Conservation (phyloP, 2,797 vertebrate species). For the Crocodylus rhombifer region DNA sequence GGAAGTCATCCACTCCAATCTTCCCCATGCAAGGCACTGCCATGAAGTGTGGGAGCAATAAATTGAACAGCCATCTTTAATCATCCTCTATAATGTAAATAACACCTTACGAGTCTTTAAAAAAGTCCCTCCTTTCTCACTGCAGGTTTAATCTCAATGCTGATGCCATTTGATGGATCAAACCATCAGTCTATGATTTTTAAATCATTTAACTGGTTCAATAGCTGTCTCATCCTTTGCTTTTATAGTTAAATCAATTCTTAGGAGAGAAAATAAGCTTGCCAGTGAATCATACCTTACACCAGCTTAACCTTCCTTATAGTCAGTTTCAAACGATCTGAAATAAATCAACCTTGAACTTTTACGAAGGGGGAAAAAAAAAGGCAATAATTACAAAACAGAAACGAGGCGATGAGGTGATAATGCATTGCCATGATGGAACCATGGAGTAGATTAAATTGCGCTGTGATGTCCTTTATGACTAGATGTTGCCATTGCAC, state of each 20-base stretch:
- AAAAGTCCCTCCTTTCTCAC: not conserved
- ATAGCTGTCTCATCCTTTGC: constrained; percentile 51
- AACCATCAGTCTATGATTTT: constrained; percentile 31
- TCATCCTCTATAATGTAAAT: constrained; percentile 44
- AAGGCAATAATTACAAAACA: not conserved
- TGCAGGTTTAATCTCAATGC: constrained; percentile 27
- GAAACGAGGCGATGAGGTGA: not conserved
- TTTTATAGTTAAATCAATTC: constrained; percentile 73
- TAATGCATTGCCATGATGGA: not conserved
- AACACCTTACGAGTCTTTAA: not conserved
- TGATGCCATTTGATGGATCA: constrained; percentile 42
- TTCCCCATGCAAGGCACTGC: not conserved
- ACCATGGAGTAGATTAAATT: not conserved
- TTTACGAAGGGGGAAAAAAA: not conserved
- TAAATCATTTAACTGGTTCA: constrained; percentile 58
- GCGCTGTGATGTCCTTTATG: not conserved
- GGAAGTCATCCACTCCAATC: not conserved
- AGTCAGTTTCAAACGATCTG: constrained; percentile 5
- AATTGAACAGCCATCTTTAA: constrained; percentile 38
- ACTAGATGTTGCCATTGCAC: not conserved
- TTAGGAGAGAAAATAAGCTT: constrained; percentile 54
- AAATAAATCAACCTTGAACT: constrained; percentile 50
- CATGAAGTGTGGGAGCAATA: constrained; percentile 21
- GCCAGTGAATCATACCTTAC: constrained; percentile 34
- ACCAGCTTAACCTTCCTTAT: constrained; percentile 21